phyloP scores from a whole-genome alignment of 2,888 invertebrate genomes.

The Micropterix aruncella region DNA sequence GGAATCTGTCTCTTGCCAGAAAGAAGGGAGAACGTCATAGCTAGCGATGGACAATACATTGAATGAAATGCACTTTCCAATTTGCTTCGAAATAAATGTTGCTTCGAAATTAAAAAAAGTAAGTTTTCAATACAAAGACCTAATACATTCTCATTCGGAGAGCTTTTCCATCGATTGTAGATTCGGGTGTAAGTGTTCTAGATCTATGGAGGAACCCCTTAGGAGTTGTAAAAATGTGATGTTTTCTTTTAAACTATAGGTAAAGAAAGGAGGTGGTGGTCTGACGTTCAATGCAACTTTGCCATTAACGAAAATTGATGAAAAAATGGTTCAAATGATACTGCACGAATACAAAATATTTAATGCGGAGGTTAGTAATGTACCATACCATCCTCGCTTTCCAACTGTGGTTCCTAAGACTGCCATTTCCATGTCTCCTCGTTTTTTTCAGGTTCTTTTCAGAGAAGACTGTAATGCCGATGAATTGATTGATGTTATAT shows the following conservation, averaged over 20 bases:
- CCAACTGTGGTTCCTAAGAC: too few species aligned
- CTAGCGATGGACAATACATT: too few species aligned
- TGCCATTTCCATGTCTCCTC: too few species aligned
- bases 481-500: slow-evolving; percentile 96
- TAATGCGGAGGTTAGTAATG: slow-evolving; percentile 61
- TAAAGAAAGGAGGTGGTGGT: slow-evolving; percentile 93
- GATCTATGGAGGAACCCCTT: background rate
- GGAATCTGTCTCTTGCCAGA: too few species aligned
- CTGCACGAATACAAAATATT: slow-evolving; percentile 97
- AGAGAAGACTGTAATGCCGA: slow-evolving; percentile 92
- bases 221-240: slow-evolving; percentile 1
- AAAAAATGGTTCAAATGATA: slow-evolving; percentile 96
- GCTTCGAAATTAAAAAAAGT: too few species aligned
- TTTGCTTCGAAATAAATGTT: too few species aligned
- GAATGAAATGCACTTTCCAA: too few species aligned
- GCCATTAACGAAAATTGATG: slow-evolving; percentile 81
- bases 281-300: slow-evolving; percentile 95
- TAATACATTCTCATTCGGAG: too few species aligned
- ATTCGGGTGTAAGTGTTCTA: slow-evolving; percentile 1
- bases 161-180: too few species aligned
- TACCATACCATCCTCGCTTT: too few species aligned
- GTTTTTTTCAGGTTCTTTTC: slow-evolving; percentile 54
- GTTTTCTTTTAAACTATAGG: slow-evolving; percentile 27
- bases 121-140: too few species aligned
- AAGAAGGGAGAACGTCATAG: too few species aligned